A percentile compares a stretch with the other conserved stretches of the same genome.
Evolutionary conservation across 2,113 vertebrate genomes (phyloP).

Genomic region (Antechinus flavipes): DNA sequence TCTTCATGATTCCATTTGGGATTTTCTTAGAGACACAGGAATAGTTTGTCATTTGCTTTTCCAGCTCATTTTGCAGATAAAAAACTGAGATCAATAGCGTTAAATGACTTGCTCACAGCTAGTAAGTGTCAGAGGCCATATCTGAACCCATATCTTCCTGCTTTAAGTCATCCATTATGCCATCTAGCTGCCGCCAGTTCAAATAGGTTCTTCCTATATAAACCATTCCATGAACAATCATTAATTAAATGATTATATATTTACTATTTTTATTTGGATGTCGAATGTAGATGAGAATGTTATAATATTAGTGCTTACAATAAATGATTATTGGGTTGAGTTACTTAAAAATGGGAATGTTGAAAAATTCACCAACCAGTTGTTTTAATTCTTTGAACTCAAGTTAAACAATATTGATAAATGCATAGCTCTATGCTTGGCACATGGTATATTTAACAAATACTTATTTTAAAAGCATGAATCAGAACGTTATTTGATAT

Average conservation of each 20-base stretch:
- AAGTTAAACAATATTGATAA: not conserved
- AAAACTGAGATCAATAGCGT: not conserved
- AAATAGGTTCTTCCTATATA: not conserved
- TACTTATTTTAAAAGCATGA: not conserved
- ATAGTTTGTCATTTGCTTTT: not conserved
- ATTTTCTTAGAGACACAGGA: not conserved
- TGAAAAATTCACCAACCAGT: not conserved
- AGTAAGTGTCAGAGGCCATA: not conserved
- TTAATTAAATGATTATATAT: not conserved
- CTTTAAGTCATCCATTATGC: not conserved
- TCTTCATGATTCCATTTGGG: not conserved
- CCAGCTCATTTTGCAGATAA: not conserved
- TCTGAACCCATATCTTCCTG: not conserved
- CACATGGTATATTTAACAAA: not conserved
- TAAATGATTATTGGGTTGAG: not conserved
- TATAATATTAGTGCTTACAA: not conserved
- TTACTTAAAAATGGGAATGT: not conserved
- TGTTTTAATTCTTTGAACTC: not conserved
- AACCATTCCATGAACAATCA: not conserved
- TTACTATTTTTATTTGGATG: not conserved
- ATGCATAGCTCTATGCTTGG: not conserved
- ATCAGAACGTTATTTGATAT: not conserved
- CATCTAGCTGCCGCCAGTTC: not conserved
- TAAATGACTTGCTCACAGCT: not conserved
- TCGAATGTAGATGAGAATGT: not conserved